Percentiles rank a stretch among this genome's conserved stretches.
These are phyloP conservation scores for Pseudeuparius sepicola DNA, from an alignment of 2,888 invertebrate genomes.

Conservation along the genomic window DNA sequence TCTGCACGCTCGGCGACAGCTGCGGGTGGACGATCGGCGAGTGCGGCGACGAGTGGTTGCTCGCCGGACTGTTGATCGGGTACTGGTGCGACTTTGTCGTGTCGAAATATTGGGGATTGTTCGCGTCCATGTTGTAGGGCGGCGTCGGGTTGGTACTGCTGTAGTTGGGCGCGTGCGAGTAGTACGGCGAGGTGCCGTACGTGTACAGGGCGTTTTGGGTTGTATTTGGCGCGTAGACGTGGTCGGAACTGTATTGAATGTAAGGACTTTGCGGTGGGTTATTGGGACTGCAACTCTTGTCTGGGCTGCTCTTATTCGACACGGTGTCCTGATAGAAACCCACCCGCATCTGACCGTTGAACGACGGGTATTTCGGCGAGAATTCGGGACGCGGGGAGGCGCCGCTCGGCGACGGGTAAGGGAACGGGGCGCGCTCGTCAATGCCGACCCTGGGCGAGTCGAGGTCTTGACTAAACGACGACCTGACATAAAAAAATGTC, in stretches of 20 bases:
- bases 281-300: conserved; percentile 73
- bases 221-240: conserved; percentile 48
- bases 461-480: conserved; percentile 67
- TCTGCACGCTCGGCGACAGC: conserved; percentile 21
- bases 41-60: conserved; percentile 26
- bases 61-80: conserved; percentile 34
- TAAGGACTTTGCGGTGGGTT: conserved; percentile 56
- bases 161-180: conserved; percentile 34
- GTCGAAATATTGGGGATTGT: conserved; percentile 45
- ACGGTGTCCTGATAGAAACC: conserved; percentile 84
- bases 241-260: conserved; percentile 42
- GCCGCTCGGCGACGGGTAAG: conserved; percentile 54
- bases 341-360: conserved; percentile 76
- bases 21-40: conserved; percentile 23
- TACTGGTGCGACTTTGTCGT: conserved; percentile 43
- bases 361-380: conserved; percentile 54
- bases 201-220: conserved; percentile 36
- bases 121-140: conserved; percentile 32
- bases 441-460: conserved; percentile 59
- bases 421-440: conserved; percentile 52
- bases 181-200: conserved; percentile 34
- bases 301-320: conserved; percentile 74
- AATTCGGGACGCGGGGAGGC: conserved; percentile 68
- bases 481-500: conserved; percentile 30
- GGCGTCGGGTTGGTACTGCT: conserved; percentile 43